Base-by-base conservation (phyloP, 2,113 vertebrate genomes). In the Oryzias woworae region DNA sequence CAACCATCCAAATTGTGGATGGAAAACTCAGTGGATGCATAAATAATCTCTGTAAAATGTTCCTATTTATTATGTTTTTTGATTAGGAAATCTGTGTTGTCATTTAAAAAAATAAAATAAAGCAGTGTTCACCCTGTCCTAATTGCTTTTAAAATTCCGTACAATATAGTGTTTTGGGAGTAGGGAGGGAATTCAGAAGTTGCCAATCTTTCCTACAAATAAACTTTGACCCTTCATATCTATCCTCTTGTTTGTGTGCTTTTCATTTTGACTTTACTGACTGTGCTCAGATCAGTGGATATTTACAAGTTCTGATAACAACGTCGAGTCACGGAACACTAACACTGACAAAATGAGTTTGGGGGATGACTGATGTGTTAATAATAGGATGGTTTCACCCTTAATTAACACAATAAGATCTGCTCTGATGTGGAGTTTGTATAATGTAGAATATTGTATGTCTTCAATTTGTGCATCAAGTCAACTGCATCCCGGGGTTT, bases 331-430 rank as follows among this genome's bases (percentile, higher is more conserved):
- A 51, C 13, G 28, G 54, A 36, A 62, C 42, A 20, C 36, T 73
- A 44, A 62, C 49, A 53, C 42, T 53, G 70, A 60, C 45, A 55
- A 61, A 67, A 81, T 75, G 16, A 56, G 57, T 76, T 62, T 56
- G 17, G 48, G 41, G 36, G 24, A 57, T 69, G 53, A 72, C 57
- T 73, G 73, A 81, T 71, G 55, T 48, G 65, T 23, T 75, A 78
- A 70, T 81, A 48, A 74, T 24, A 52, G 44, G 28, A 64, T 48
- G 53, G 43, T 47, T 66, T 68, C 15, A 31, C 22, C 67, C 28
- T 70, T 66, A 81, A 83, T 75, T 79, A 67, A 42, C 42, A 58
- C 55, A 46, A 28, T 55, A 22, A 62, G 57, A 73, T 46, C 50
- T 51, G 53, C 57, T 71, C 65, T 81, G 48, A 60, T 58, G 31